Evolutionary conservation across 2,888 invertebrate genomes (phyloP), one percentile per base, ranked within the genome.

Genomic region (Anodontia alba): DNA sequence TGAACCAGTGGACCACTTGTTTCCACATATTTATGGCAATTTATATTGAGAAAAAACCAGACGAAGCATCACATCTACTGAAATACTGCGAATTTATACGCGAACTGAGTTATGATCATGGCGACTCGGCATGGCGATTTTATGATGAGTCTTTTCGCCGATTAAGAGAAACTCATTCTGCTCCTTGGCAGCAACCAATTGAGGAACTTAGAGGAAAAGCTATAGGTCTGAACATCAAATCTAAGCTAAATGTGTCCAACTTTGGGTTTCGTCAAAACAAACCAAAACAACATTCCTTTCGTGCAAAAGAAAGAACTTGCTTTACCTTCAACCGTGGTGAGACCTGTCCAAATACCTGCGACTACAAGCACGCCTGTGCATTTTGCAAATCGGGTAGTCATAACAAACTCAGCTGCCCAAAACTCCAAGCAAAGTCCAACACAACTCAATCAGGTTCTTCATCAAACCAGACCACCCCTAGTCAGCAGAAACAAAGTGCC

Each of bases 1-100:
- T 66, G n/a, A 62, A 74, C 66, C 73, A 74, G 20, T 74, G 73
- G 73, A 74, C 73, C 20, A 46, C 62, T 43, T 43, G 66, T 26
- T 73, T 74, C 66, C 62, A 62, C 29, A 33, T 42, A 38, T 74
- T 66, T 33, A 43, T 66, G 43, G 62, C 66, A 17, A 46, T 74
- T 29, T 74, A 66, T 23, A 23, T 74, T 1, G 73, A 74, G 33
- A 43, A 42, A 43, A 54, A 66, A 3, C 46, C 46, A 31, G 54
- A 66, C 31, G 73, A 66, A 38, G 62, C 73, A 1, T 43, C 73
- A 5, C 46, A 66, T 12, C 46, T 74, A 42, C 31, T 73, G 7
- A 73, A 73, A 57, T 73, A 73, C 23, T 43, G 51, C 23, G 36
- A 51, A 7, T 57, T 57, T 26, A 57, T 57, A 23, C 36, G 57